Conservation (phyloP, 1,140 invertebrate genomes). For the Chrysoperla carnea region DNA sequence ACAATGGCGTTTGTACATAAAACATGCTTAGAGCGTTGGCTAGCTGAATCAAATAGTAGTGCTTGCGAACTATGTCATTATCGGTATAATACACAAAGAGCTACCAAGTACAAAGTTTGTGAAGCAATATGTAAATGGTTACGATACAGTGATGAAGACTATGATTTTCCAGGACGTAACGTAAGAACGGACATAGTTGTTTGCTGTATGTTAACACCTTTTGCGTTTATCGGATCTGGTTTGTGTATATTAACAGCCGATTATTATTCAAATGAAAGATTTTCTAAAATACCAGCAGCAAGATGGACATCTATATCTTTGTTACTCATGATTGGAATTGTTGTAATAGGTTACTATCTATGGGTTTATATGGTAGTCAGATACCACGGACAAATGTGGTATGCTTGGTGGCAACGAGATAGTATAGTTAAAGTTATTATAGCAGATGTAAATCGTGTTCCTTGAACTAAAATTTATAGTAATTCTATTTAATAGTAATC, state of each 20-base stretch:
- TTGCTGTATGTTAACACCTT: slow-evolving; percentile 24
- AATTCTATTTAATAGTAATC: no score
- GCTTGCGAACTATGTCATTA: slow-evolving; percentile 41
- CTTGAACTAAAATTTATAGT: no score
- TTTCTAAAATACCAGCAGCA: slow-evolving; percentile 24
- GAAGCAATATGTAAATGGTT: slow-evolving; percentile 19
- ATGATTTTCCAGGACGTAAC: slow-evolving; percentile 9
- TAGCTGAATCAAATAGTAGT: slow-evolving; percentile 36
- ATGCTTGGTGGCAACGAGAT: slow-evolving; percentile 31
- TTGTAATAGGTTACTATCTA: slow-evolving; percentile 27
- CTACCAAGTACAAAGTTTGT: slow-evolving; percentile 15
- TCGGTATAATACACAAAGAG: slow-evolving; percentile 26
- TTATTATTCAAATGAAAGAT: slow-evolving; percentile 27
- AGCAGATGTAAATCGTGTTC: background rate
- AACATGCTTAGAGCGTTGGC: slow-evolving; percentile 50
- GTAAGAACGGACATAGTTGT: slow-evolving; percentile 24
- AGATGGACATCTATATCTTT: slow-evolving; percentile 27
- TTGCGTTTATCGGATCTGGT: slow-evolving; percentile 28
- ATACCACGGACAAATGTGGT: slow-evolving; percentile 29
- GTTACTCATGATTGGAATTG: slow-evolving; percentile 24
- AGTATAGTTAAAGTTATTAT: slow-evolving; percentile 21
- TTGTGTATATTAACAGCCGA: slow-evolving; percentile 27
- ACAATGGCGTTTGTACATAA: slow-evolving; percentile 48
- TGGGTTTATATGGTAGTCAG: slow-evolving; percentile 27
- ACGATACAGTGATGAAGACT: slow-evolving; percentile 8